Percentiles rank a stretch among this genome's conserved stretches.
Evolutionary conservation across 1,140 invertebrate species (phyloP).

Genomic region (Ceratina australensis): DNA sequence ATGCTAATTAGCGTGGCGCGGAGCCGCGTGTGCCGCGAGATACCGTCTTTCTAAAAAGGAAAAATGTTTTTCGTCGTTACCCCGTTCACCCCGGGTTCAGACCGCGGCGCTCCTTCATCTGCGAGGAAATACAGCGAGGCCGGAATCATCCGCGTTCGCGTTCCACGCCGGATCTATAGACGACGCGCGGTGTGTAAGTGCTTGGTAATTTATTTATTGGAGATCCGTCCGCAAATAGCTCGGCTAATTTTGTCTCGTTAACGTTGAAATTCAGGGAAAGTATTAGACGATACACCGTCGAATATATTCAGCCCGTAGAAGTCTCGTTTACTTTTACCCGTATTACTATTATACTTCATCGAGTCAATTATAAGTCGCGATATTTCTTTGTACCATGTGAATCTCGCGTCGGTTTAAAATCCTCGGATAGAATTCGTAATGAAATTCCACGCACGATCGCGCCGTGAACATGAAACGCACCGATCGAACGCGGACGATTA

Average conservation of each 20-base stretch:
- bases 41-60: too few species aligned
- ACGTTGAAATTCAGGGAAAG: conserved; percentile 8
- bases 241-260: conserved; percentile 22
- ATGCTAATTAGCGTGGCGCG: conserved; percentile 41
- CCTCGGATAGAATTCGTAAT: background rate
- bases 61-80: conserved; percentile 8
- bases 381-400: too few species aligned
- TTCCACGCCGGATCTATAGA: background rate
- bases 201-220: conserved; percentile 19
- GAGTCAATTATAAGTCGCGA: background rate
- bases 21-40: background rate
- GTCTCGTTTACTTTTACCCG: background rate
- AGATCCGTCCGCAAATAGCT: background rate
- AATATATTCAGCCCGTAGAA: too few species aligned
- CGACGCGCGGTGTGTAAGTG: background rate
- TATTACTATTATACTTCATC: background rate
- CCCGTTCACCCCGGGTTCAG: background rate
- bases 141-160: too few species aligned
- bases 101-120: background rate
- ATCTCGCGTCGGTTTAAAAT: background rate
- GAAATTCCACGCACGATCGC: conserved; percentile 6
- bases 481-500: conserved; percentile 6
- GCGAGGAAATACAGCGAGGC: background rate
- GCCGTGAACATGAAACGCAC: background rate
- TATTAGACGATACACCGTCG: background rate